Base-by-base conservation (phyloP, 2,888 invertebrate species). In the Troides oblongomaculatus region DNA sequence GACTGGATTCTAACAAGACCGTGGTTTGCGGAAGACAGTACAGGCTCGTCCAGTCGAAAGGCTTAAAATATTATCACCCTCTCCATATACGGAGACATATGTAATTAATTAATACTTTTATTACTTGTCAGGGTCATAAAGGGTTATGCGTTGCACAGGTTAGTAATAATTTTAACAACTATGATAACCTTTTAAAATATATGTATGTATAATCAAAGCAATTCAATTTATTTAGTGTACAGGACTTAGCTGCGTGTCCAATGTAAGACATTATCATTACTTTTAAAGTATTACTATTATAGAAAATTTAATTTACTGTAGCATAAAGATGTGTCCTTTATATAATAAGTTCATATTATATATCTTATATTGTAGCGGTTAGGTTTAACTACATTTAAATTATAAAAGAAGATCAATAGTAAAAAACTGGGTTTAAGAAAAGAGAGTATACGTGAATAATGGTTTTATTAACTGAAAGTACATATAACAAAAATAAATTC, bases 211-310 rank as follows among this genome's bases (percentile, higher is more conserved):
- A 39, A 39, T 25, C n/a, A 30, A 25, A 21, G 25, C 7, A 53
- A 7, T n/a, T n/a, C 12, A 14, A 18, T 62, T 62, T 6, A 46
- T 63, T 63, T 30, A 63, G 63, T 63, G 63, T 25, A 53, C 30
- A 5, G 63, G 63, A 1, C 25, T 18, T 25, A 23, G n/a, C 25
- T 63, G 63, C 25, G 8, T 63, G 4, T 5, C 53, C 18, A 63
- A 63, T 10, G 63, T 63, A 64, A 64, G 64, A 14, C 4, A n/a
- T 58, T 58, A 58, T 23, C 14, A 18, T 53, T 53, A 0, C 6
- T 3, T 53, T 53, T 7, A 17, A 50, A 50, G 2, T 50, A 50
- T 50, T 50, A 50, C 14, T 5, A 14, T 18, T 14, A 18, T 50
- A 5, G 5, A 50, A 50, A 14, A 50, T 2, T 2, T 21, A 18